Evolutionary conservation across 2,113 vertebrate species (phyloP), one percentile per base, ranked within the genome.

Genomic region (Pelvicachromis taeniatus): DNA sequence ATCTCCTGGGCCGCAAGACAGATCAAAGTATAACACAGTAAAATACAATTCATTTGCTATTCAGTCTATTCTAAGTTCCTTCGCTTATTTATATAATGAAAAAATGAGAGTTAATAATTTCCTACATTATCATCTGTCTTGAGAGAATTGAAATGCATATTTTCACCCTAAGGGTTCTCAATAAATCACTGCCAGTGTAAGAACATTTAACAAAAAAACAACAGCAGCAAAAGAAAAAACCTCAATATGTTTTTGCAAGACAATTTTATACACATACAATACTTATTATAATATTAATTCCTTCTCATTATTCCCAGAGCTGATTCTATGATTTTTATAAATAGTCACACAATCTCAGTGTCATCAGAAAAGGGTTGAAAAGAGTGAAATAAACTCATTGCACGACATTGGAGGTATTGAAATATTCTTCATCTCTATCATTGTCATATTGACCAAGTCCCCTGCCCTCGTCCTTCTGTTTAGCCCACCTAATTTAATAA

Each of bases 401-500:
- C 26, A 31, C 4, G 29, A 40, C 19, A 12, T n/a, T 45, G 7
- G 2, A 70, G 23, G 58, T 56, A 77, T 38, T 16, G 9, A 23
- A 19, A 31, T 77, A 73, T 82, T 29, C 38, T 80, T 38, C 38
- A 82, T 85, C 54, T 87, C 80, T 38, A 59, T 91, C 84, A 65
- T 77, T 73, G 78, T 73, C 48, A 19, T 50, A 92, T 82, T 87
- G 92, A 93, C 83, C 83, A 73, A 9, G 55, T 26, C n/a, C 26
- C 53, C 56, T 1, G 11, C 77, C 79, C 11, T 35, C 65, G 58
- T 77, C 68, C 81, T 82, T 88, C 80, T 63, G 38, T 85, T 10
- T 82, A 78, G 55, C 87, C 82, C 80, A 84, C 82, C 85, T 90
- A 81, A 85, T 87, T 91, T 86, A 82, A 77, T 87, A 91, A 56